Conservation (phyloP, 2,797 vertebrate genomes). For the Eulemur albifrons region DNA sequence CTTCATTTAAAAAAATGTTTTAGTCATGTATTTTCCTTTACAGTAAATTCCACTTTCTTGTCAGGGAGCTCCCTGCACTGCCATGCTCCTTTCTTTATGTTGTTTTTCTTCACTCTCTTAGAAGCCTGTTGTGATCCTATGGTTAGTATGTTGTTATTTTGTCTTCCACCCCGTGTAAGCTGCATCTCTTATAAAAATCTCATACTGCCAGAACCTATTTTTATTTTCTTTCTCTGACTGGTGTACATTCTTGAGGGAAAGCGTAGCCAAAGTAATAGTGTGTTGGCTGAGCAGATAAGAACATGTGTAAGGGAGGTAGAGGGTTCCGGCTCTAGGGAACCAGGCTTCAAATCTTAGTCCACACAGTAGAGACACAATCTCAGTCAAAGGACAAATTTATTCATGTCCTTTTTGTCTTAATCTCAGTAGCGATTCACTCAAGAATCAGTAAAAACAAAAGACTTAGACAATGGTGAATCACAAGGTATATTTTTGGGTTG, state of each 20-base stretch:
- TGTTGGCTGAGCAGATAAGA: background rate
- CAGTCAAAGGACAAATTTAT: background rate
- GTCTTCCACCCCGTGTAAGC: background rate
- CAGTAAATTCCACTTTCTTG: background rate
- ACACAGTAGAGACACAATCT: background rate
- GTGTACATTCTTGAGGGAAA: background rate
- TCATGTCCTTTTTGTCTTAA: background rate
- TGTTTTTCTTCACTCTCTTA: background rate
- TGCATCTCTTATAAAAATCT: background rate
- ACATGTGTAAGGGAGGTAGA: background rate
- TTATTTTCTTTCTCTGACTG: background rate
- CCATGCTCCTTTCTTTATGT: background rate
- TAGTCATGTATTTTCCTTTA: background rate
- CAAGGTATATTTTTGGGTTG: background rate
- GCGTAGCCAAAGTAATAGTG: background rate
- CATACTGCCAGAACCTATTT: background rate
- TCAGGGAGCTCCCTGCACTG: background rate
- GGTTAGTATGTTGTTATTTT: background rate
- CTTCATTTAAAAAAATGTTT: background rate
- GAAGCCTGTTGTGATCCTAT: background rate
- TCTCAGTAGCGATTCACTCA: background rate
- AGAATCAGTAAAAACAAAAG: background rate
- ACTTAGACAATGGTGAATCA: background rate
- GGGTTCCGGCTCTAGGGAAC: background rate
- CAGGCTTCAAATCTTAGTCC: background rate